These are phyloP conservation scores for Grammomys dolichurus DNA, from an alignment of 2,113 vertebrate species.

Conservation along the genomic window DNA sequence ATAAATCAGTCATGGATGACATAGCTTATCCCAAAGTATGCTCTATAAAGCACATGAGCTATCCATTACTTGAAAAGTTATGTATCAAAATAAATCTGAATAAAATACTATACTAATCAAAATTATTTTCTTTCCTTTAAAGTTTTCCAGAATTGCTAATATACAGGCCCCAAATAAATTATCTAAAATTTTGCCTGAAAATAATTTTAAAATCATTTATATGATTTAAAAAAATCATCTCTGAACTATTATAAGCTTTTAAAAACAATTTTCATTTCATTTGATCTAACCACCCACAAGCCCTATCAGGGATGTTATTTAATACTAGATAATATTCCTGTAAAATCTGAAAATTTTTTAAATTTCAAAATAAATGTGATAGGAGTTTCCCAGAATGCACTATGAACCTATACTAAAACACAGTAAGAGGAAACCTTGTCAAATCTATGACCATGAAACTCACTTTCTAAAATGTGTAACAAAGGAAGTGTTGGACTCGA, in stretches of 20 bases:
- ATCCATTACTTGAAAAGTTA: neutral
- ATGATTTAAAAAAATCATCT: neutral
- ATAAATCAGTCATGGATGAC: conserved; percentile 6
- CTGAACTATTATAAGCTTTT: neutral
- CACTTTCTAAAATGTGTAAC: conserved; percentile 25
- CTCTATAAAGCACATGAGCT: neutral
- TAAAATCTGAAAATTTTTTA: conserved; percentile 51
- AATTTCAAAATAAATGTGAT: conserved; percentile 47
- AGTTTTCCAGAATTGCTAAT: conserved; percentile 17
- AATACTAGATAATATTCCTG: conserved; percentile 3
- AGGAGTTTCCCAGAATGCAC: neutral
- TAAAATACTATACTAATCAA: conserved; percentile 49
- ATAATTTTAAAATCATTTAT: conserved; percentile 35
- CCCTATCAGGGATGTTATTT: neutral
- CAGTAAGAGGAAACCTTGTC: neutral
- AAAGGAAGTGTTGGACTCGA: conserved; percentile 32
- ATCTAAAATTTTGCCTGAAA: conserved; percentile 47
- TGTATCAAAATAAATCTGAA: conserved; percentile 44
- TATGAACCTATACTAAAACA: neutral
- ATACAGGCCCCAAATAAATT: neutral
- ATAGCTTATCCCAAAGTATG: conserved; percentile 19
- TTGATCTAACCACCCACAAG: neutral
- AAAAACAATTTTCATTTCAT: conserved; percentile 34
- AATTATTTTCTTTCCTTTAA: conserved; percentile 43
- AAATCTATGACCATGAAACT: conserved; percentile 32